Conservation (phyloP, 2,888 invertebrate species). For the Drosophila mimetica region DNA sequence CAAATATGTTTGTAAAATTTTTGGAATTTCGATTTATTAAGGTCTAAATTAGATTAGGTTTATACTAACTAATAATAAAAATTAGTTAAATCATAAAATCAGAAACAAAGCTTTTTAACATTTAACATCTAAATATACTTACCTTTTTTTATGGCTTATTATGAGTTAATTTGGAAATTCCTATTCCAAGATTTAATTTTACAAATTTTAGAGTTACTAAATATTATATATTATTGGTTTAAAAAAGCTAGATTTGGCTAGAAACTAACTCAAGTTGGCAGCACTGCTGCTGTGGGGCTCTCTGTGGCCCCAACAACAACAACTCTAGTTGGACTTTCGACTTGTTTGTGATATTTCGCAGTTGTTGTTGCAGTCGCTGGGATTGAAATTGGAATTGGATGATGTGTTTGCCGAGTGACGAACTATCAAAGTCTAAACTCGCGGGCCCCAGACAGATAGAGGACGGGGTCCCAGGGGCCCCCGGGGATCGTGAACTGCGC, state of each 20-base stretch:
- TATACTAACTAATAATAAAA: too few species aligned
- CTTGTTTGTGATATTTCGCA: constrained; percentile 69
- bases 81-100: too few species aligned
- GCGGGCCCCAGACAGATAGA: constrained; percentile 24
- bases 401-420: constrained; percentile 47
- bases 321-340: constrained; percentile 69
- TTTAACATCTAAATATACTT: too few species aligned
- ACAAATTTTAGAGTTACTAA: too few species aligned
- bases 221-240: too few species aligned
- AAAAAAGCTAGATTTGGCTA: neutral
- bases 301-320: constrained; percentile 1
- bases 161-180: too few species aligned
- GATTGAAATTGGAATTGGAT: constrained; percentile 29
- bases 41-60: too few species aligned
- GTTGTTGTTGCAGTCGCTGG: constrained; percentile 6
- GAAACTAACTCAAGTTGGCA: constrained; percentile 12
- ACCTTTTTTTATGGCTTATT: too few species aligned
- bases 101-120: too few species aligned
- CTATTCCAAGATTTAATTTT: too few species aligned
- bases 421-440: constrained; percentile 52
- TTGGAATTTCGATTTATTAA: too few species aligned
- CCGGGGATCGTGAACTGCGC: constrained; percentile 52
- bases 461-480: neutral
- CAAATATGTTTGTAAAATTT: too few species aligned
- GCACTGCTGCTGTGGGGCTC: constrained; percentile 3